Conservation (phyloP, 2,797 vertebrate genomes). For the Anas flavirostris region DNA sequence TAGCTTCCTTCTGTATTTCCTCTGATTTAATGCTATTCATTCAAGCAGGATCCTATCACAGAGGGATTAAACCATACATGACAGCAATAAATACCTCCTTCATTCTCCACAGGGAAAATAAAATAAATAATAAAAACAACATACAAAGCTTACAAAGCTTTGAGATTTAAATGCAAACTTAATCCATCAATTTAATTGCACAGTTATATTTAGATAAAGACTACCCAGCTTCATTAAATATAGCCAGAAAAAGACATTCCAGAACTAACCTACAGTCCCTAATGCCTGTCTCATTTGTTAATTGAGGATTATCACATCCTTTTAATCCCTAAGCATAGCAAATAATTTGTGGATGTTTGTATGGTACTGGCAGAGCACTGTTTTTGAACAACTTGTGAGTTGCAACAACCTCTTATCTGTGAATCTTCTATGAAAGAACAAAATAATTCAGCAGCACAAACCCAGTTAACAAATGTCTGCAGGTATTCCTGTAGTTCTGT, state of each 20-base stretch:
- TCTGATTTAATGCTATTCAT: neutral
- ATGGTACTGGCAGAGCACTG: neutral
- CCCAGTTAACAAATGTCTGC: neutral
- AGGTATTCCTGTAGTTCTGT: neutral
- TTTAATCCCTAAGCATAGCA: neutral
- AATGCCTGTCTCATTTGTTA: neutral
- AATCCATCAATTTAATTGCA: neutral
- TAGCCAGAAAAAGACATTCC: neutral
- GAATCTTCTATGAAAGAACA: neutral
- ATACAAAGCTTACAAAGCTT: neutral
- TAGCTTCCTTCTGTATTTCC: neutral
- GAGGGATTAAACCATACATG: neutral
- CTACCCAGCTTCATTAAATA: neutral
- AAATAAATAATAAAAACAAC: neutral
- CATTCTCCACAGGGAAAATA: neutral
- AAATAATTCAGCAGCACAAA: neutral
- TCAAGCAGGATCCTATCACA: neutral
- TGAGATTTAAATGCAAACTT: neutral
- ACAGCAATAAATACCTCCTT: neutral
- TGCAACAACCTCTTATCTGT: neutral
- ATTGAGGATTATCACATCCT: neutral
- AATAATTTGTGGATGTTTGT: neutral
- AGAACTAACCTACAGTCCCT: neutral
- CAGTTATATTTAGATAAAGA: neutral
- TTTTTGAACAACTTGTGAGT: neutral